These are phyloP conservation scores for Urocolius indicus DNA, from an alignment of 2,113 vertebrate species.

Conservation along the genomic window DNA sequence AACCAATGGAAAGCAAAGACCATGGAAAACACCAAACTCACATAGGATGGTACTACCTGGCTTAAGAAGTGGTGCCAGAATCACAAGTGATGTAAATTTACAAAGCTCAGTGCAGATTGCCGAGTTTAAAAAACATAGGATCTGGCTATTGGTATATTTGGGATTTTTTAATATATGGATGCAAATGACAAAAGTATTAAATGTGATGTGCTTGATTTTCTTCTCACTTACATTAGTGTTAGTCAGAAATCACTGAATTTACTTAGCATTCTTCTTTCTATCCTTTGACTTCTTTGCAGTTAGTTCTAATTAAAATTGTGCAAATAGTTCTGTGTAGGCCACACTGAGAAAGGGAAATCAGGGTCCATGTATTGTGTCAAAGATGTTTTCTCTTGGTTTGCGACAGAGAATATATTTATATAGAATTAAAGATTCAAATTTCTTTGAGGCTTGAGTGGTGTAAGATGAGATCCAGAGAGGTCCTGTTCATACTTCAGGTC, in stretches of 20 bases:
- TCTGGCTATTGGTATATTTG: background rate
- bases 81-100: background rate
- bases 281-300: background rate
- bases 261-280: background rate
- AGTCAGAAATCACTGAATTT: conserved; percentile 2
- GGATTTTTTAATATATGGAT: background rate
- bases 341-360: background rate
- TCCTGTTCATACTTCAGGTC: background rate
- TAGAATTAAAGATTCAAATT: background rate
- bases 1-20: background rate
- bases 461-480: background rate
- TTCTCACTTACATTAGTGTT: conserved; percentile 9
- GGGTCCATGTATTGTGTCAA: background rate
- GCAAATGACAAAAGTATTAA: background rate
- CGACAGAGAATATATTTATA: background rate
- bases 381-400: background rate
- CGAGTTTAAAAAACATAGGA: background rate
- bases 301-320: background rate
- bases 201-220: background rate
- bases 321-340: background rate
- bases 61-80: background rate
- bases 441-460: background rate
- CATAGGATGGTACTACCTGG: fast-evolving
- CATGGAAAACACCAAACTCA: background rate
- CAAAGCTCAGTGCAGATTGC: background rate